phyloP scores from a whole-genome alignment of 2,888 invertebrate species.

The Morinoia aosen region DNA sequence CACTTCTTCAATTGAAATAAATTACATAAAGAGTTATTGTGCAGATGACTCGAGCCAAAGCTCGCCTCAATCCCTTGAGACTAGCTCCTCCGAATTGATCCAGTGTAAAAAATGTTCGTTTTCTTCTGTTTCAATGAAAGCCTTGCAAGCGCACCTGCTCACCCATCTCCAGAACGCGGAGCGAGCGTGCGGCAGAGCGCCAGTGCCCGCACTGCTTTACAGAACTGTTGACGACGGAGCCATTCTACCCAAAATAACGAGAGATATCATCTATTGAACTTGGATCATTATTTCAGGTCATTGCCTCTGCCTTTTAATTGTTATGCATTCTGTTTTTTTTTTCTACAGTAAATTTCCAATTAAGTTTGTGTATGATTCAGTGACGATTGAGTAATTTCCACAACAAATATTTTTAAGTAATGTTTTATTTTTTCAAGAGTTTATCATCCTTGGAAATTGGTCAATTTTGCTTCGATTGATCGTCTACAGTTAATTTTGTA shows the following conservation, averaged over 20 bases:
- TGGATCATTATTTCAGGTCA: not conserved
- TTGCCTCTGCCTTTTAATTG: not conserved
- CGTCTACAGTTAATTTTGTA: too few species aligned
- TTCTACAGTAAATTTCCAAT: too few species aligned
- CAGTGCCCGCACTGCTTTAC: not conserved
- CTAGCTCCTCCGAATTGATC: not conserved
- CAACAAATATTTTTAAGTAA: too few species aligned
- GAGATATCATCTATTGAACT: slow-evolving; percentile 1
- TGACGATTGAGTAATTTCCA: too few species aligned
- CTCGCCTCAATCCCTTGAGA: not conserved
- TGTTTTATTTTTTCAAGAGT: too few species aligned
- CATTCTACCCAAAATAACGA: slow-evolving; percentile 9
- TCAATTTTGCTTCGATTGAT: too few species aligned
- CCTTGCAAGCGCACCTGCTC: not conserved
- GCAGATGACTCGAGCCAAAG: not conserved
- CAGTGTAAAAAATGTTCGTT: slow-evolving; percentile 5
- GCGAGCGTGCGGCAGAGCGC: not conserved
- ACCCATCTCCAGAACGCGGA: not conserved
- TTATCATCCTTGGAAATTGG: too few species aligned
- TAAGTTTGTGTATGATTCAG: too few species aligned
- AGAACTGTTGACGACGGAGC: slow-evolving; percentile 39
- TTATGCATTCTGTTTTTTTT: not conserved
- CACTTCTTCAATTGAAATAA: not conserved
- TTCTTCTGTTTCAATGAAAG: not conserved
- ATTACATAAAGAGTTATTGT: slow-evolving; percentile 18